phyloP scores from a whole-genome alignment of 2,797 vertebrate genomes.

The Orientallactaga sibirica region DNA sequence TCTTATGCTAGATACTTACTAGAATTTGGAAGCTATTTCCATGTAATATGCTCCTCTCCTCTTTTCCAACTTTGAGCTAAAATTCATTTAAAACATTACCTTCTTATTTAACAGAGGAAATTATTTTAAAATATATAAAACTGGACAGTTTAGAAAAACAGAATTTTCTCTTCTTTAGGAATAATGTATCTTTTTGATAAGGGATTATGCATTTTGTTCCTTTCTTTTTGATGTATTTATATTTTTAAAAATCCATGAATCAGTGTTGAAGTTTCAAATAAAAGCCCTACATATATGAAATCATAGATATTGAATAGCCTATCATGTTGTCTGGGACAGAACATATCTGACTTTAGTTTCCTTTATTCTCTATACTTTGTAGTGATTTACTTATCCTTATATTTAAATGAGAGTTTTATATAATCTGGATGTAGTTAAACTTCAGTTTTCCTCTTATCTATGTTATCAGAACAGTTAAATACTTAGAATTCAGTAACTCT shows the following conservation, averaged over 20 bases:
- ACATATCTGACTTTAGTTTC: slow-evolving; percentile 1
- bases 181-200: slow-evolving; percentile 38
- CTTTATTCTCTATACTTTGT: not conserved
- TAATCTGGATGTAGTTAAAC: slow-evolving; percentile 49
- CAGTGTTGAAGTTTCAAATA: not conserved
- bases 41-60: not conserved
- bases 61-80: not conserved
- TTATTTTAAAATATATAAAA: slow-evolving; percentile 44
- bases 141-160: slow-evolving; percentile 28
- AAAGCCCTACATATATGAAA: not conserved
- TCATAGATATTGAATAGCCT: not conserved
- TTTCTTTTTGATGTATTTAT: slow-evolving; percentile 27
- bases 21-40: slow-evolving; percentile 47
- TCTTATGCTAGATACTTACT: not conserved
- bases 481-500: slow-evolving; percentile 7
- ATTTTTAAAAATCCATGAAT: not conserved
- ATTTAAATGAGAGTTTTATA: slow-evolving; percentile 40
- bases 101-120: slow-evolving; percentile 2
- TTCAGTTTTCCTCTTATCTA: slow-evolving; percentile 33
- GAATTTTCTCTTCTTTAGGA: not conserved
- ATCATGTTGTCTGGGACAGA: not conserved
- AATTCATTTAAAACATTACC: slow-evolving; percentile 33
- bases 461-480: slow-evolving; percentile 39
- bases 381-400: slow-evolving; percentile 42
- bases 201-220: not conserved